Evolutionary conservation across 2,113 vertebrate species (phyloP).

Genomic region (Hyaena hyaena): DNA sequence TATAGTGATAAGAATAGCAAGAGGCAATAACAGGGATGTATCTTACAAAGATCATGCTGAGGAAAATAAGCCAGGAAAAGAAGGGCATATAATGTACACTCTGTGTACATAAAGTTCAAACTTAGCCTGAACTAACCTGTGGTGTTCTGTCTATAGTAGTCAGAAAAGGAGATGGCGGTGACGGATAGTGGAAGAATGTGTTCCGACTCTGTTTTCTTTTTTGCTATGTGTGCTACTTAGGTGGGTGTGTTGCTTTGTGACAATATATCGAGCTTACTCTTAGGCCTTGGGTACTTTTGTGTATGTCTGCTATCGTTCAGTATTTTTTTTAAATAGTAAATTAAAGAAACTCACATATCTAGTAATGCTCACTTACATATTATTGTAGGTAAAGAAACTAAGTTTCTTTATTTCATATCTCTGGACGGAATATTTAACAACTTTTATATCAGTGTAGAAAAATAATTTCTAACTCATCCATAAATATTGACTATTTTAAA

Average conservation of each 20-base stretch:
- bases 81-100: background rate
- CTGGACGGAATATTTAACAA: background rate
- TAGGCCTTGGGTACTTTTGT: background rate
- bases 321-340: background rate
- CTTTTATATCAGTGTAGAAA: background rate
- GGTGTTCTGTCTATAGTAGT: background rate
- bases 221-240: background rate
- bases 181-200: background rate
- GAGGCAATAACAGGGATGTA: background rate
- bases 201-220: background rate
- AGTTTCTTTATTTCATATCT: constrained; percentile 13
- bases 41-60: background rate
- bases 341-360: background rate
- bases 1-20: background rate
- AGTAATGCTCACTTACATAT: background rate
- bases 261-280: background rate
- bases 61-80: background rate
- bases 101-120: background rate
- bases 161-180: no score
- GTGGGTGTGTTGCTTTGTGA: background rate
- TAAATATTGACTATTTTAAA: background rate
- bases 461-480: background rate
- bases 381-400: background rate
- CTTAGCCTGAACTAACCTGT: background rate
- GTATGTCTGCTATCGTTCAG: background rate